Base-by-base conservation (phyloP, 2,888 invertebrate genomes). In the Plebejus anna region DNA sequence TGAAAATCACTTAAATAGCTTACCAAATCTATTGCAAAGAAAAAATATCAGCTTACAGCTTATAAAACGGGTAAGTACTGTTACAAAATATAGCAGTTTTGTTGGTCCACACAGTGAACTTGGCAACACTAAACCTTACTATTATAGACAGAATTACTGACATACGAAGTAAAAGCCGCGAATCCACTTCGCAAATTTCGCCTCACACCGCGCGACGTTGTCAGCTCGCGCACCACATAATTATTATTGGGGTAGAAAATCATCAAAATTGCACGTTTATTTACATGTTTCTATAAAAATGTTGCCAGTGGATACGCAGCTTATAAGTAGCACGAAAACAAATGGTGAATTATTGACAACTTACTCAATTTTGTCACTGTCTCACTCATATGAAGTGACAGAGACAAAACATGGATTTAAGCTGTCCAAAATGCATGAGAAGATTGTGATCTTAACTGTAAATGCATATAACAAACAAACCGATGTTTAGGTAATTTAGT, bases 71-170 rank as follows among this genome's bases (percentile, higher is more conserved):
- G 55, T 55, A 55, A 55, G 55, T 55, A 22, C 9, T 42, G 2
- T 71, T 73, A 73, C 13, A 55, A 55, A 73, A 55, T 73, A 73
- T 73, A 55, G 16, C 28, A 22, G 71, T 71, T 42, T n/a, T 16
- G 55, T 73, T 73, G 73, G 73, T 73, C 55, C 73, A 73, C 76
- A 71, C 9, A 71, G 70, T 47, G 70, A 70, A 75, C 70, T 76
- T 76, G 78, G 78, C 77, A 79, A 77, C 77, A 78, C 77, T 79
- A 75, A 75, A 75, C 61, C 66, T 66, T 36, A 66, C 32, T 36
- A 13, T 66, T 66, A 66, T 32, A 32, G 32, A 32, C 66, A 13
- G 32, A 32, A 61, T 4, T 66, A 66, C 32, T 2, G 16, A 22
- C 59, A n/a, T 36, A 6, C 66, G 4, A 66, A 66, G 13, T 36